Conservation (phyloP, 1,140 invertebrate genomes). For the Drosophila nebulosa region DNA sequence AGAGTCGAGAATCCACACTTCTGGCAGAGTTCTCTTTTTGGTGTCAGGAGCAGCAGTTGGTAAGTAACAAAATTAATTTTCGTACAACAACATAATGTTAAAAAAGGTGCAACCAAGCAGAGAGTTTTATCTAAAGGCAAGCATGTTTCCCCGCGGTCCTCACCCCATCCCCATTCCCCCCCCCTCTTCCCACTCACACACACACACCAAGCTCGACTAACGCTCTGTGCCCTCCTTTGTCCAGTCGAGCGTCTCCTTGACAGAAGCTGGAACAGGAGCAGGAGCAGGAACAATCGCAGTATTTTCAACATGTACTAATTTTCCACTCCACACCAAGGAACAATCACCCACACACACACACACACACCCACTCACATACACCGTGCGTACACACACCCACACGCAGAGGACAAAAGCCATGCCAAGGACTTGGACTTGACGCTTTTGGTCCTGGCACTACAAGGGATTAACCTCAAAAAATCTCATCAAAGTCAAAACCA, state of each 20-base stretch:
- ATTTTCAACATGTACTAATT: slow-evolving; percentile 76
- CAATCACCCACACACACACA: slow-evolving; percentile 42
- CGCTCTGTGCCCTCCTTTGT: slow-evolving; percentile 34
- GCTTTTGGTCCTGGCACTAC: slow-evolving; percentile 72
- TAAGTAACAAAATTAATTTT: slow-evolving; percentile 77
- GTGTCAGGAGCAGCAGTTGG: slow-evolving; percentile 55
- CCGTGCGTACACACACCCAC: slow-evolving; percentile 9
- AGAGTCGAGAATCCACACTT: background rate
- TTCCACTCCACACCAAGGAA: slow-evolving; percentile 75
- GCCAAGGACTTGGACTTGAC: slow-evolving; percentile 71
- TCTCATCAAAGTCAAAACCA: slow-evolving; percentile 78
- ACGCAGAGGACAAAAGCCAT: slow-evolving; percentile 60
- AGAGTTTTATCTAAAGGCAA: slow-evolving; percentile 51
- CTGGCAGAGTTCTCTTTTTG: slow-evolving; percentile 26
- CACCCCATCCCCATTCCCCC: background rate
- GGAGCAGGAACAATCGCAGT: slow-evolving; percentile 62
- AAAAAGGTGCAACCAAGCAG: slow-evolving; percentile 65
- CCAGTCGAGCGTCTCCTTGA: slow-evolving; percentile 60
- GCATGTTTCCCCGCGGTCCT: slow-evolving; percentile 13
- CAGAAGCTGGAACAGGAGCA: slow-evolving; percentile 1
- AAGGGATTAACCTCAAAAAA: slow-evolving; percentile 79
- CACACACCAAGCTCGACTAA: background rate
- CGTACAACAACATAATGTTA: slow-evolving; percentile 59
- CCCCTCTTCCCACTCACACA: background rate
- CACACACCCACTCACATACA: slow-evolving; percentile 10